These are phyloP conservation scores for Neolamprologus modestus DNA, from an alignment of 2,113 vertebrate genomes.

Conservation along the genomic window DNA sequence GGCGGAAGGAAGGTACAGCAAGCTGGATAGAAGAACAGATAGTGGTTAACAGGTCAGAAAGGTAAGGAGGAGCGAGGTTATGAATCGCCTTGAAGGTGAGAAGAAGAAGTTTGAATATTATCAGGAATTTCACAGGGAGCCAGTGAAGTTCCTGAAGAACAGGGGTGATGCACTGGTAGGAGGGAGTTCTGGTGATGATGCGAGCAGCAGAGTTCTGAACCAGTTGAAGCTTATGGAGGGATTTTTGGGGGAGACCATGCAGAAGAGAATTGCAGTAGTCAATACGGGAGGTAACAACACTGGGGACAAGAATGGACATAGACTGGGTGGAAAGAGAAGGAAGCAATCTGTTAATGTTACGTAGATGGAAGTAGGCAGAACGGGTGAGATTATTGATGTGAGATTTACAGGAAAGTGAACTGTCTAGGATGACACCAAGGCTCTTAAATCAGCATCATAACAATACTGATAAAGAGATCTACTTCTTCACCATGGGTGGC, in stretches of 20 bases:
- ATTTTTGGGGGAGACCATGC: no score
- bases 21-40: no score
- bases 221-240: background rate
- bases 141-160: no score
- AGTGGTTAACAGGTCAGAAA: no score
- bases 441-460: background rate
- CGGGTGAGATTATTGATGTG: background rate
- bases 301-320: background rate
- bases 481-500: background rate
- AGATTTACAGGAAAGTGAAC: background rate
- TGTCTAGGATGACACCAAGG: background rate
- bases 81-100: no score
- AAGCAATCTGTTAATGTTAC: background rate
- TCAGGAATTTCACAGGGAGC: no score
- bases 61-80: no score
- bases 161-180: rapidly evolving
- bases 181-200: no score
- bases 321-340: background rate
- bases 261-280: background rate
- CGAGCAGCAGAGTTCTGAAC: no score
- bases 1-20: no score
- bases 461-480: constrained; percentile 28
- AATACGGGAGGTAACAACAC: background rate
- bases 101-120: no score
- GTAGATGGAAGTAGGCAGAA: background rate